Conservation (phyloP, 2,888 invertebrate genomes). For the Rhopalosiphum nymphaeae region DNA sequence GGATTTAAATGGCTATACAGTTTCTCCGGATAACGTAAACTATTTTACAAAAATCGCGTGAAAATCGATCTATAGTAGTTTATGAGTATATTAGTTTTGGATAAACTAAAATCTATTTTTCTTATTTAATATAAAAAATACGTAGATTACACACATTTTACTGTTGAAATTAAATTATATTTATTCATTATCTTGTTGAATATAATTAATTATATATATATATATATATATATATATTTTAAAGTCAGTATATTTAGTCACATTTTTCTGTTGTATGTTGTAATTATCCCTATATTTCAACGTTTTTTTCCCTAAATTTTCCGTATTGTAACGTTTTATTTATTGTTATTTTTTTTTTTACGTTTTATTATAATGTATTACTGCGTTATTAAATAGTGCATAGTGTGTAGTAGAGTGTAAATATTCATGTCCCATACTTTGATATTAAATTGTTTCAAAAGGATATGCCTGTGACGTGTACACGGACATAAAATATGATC, state of each 20-base stretch:
- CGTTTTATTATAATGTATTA: not conserved
- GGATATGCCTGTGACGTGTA: not conserved
- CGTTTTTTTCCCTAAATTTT: not conserved
- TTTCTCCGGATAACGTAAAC: too few species aligned
- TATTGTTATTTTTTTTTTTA: not conserved
- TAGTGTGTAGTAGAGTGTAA: not conserved
- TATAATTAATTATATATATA: not conserved
- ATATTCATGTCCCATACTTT: not conserved
- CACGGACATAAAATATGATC: not conserved
- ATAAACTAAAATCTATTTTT: too few species aligned
- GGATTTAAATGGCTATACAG: too few species aligned
- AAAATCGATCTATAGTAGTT: too few species aligned
- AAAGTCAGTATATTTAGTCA: not conserved
- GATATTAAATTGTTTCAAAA: conserved; percentile 27
- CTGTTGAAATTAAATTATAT: not conserved
- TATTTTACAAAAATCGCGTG: too few species aligned
- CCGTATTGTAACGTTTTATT: not conserved
- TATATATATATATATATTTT: not conserved
- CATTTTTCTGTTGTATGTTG: not conserved
- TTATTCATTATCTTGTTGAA: not conserved
- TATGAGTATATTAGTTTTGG: too few species aligned
- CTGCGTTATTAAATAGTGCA: not conserved
- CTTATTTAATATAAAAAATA: not conserved
- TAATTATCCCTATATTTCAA: not conserved
- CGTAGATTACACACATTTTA: not conserved